These are phyloP conservation scores for Cottoperca gobio DNA, from an alignment of 2,797 vertebrate species.

Conservation along the genomic window DNA sequence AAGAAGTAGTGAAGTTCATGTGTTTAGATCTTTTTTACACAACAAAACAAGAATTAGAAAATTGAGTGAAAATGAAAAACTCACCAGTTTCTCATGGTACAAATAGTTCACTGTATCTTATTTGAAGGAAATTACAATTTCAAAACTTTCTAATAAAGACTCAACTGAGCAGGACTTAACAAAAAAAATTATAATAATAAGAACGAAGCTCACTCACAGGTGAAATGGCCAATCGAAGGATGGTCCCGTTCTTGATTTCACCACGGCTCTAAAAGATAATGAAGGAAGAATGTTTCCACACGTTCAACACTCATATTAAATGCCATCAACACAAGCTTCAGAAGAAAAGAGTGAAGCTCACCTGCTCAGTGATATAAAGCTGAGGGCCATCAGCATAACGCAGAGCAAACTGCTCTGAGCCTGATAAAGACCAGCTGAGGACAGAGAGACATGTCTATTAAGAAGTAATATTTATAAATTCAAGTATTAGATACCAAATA, in stretches of 20 bases:
- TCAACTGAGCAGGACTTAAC: background rate
- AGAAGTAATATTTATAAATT: slow-evolving; percentile 2
- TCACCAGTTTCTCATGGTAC: background rate
- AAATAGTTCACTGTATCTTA: background rate
- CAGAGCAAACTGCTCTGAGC: slow-evolving; percentile 95
- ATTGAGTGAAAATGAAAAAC: background rate
- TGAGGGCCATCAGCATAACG: slow-evolving; percentile 97
- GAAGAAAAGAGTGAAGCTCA: slow-evolving; percentile 61
- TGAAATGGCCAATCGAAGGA: slow-evolving; percentile 95
- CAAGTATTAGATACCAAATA: background rate
- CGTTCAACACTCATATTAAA: background rate
- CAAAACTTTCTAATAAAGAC: background rate
- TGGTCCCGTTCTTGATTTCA: slow-evolving; percentile 98
- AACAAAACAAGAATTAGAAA: background rate
- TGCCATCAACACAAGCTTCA: background rate
- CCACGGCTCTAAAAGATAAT: slow-evolving; percentile 88
- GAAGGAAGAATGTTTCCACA: background rate
- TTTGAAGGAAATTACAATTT: background rate
- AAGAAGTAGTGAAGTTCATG: background rate
- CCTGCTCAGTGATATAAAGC: slow-evolving; percentile 99
- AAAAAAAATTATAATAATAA: no score
- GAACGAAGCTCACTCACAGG: slow-evolving; percentile 85
- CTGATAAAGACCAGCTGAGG: slow-evolving; percentile 94
- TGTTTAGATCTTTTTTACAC: background rate
- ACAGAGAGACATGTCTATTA: slow-evolving; percentile 17